Evolutionary conservation across 1,140 invertebrate genomes (phyloP), one percentile per base, ranked within the genome.

Genomic region (Propsilocerus akamusi): DNA sequence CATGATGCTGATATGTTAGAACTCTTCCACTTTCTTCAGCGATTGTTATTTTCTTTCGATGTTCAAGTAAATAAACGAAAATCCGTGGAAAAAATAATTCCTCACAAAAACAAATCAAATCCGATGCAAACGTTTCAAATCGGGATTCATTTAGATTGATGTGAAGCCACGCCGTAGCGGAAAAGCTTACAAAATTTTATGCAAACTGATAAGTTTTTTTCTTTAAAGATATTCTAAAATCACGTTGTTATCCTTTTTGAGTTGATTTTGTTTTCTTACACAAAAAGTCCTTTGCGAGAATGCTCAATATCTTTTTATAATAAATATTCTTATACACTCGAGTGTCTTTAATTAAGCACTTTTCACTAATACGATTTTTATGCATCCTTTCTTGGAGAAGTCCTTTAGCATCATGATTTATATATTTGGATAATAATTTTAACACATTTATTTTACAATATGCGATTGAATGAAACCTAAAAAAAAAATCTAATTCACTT

Each of bases 1-100:
- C 86, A 89, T 90, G 72, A 71, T 66, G 34, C 34, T 41, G 34
- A 41, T 17, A 20, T 30, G 28, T 30, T 11, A n/a, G 10, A 30
- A 8, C n/a, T 8, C 28, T 30, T 30, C n/a, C n/a, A 30, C 10
- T 30, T 3, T 8, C 10, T 11, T 11, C 10, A 30, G 10, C 10
- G 10, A 11, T 30, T 30, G 10, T n/a, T 30, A 8, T 30, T 30
- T 30, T 30, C n/a, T 30, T 30, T 30, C 28, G 28, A 25, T 26
- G 46, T 12, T 14, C 46, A 47, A 5, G 25, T 20, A 17, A 28
- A 26, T 34, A 26, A 23, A 14, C 53, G 48, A 48, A 55, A 53
- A 53, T 51, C 57, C 52, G 53, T 51, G 57, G 49, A 30, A n/a
- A 41, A 20, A 41, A 17, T 20, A 41, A 41, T 41, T 37, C 10